Evolutionary conservation across 2,113 vertebrate genomes (phyloP), one percentile per base, ranked within the genome.

Genomic region (Galeopterus variegatus): DNA sequence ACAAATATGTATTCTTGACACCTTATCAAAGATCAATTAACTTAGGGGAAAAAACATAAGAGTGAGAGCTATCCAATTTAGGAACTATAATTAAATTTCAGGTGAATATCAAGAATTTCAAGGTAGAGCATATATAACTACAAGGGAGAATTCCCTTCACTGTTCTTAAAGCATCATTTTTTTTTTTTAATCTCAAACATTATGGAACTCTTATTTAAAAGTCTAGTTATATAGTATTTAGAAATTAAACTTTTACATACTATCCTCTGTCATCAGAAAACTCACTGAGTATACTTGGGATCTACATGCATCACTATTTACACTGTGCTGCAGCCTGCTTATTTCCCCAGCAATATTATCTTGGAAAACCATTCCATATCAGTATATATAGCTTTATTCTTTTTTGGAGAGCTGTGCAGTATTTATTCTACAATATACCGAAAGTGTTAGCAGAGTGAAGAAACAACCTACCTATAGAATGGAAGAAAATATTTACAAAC

Each of bases 121-220:
- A 90, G 36, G 50, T 6, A 84, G 17, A 76, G 62, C 1, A 54
- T 31, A 23, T 62, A 33, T 84, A 92, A 60, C 6, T 58, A 72
- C 15, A 15, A 18, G 8, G 6, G 23, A 84, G 28, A 77, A 8
- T 3, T 23, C 28, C 45, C 41, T 77, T 90, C n/a, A 52, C 45
- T 83, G 7, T 72, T 82, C 75, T 65, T 31, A 65, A 81, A 88
- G 72, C 26, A 87, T 8, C 41, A 41, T 41, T 41, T 41, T 41
- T 41, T 41, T 41, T 52, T 90, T 45, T 45, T 48, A 48, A 69
- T 70, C 36, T 73, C 3, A 70, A 90, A 62, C 23, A 77, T 82
- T 14, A 73, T 17, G 77, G 33, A 82, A 79, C 79, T 60, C 19
- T 72, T 75, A 33, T 58, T 96, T 88, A 67, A 92, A 88, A 92